These are phyloP conservation scores for Taurulus bubalis DNA, from an alignment of 2,113 vertebrate genomes.

Conservation along the genomic window DNA sequence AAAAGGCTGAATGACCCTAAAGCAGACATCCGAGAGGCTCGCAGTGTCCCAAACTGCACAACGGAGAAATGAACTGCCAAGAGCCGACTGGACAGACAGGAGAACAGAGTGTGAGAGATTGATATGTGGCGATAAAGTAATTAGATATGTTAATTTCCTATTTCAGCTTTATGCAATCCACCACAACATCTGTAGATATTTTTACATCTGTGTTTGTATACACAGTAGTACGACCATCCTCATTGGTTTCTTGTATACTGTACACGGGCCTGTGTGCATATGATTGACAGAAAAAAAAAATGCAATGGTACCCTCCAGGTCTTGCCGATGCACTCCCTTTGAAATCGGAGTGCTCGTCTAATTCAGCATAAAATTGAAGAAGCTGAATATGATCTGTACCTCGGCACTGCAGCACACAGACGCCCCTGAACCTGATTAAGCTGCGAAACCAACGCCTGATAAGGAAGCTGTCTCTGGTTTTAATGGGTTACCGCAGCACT, in stretches of 20 bases:
- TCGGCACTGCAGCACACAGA: slow-evolving; percentile 14
- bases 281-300: slow-evolving; percentile 16
- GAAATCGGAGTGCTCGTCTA: slow-evolving; percentile 61
- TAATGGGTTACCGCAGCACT: slow-evolving; percentile 17
- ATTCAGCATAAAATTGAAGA: slow-evolving; percentile 67
- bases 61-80: slow-evolving; percentile 36
- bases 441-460: slow-evolving; percentile 15
- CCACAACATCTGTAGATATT: neutral
- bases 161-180: neutral
- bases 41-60: slow-evolving; percentile 28
- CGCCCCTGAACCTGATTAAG: slow-evolving; percentile 6
- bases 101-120: slow-evolving; percentile 1
- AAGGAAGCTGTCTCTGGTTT: slow-evolving; percentile 38
- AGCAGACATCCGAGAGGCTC: slow-evolving; percentile 69
- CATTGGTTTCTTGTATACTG: neutral
- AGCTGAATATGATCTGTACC: slow-evolving; percentile 43
- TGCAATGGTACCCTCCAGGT: slow-evolving; percentile 49
- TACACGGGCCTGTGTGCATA: slow-evolving; percentile 17
- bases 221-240: neutral
- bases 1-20: slow-evolving; percentile 73
- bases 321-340: slow-evolving; percentile 52
- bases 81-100: slow-evolving; percentile 14
- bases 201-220: slow-evolving; percentile 13
- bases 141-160: neutral
- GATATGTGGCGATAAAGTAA: slow-evolving; percentile 13